A percentile compares a stretch with the other conserved stretches of the same genome.
These are phyloP conservation scores for Helicorthomorpha holstii DNA, from an alignment of 1,140 invertebrate genomes.

Conservation along the genomic window DNA sequence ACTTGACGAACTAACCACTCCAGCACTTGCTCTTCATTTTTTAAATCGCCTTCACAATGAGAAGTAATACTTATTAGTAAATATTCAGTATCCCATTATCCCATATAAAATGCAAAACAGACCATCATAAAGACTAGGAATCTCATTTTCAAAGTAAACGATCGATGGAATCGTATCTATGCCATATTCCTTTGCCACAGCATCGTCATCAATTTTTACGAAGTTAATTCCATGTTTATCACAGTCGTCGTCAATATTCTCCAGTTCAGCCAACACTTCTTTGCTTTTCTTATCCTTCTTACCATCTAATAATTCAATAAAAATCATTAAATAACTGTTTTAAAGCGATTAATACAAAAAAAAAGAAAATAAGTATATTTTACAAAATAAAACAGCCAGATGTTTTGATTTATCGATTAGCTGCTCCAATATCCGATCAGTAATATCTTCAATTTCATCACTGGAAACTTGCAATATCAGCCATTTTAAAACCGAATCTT, in stretches of 20 bases:
- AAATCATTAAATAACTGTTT: constrained; percentile 11
- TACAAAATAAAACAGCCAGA: constrained; percentile 83
- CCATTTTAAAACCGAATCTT: constrained; percentile 87
- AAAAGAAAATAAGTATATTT: constrained; percentile 27
- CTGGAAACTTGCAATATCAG: constrained; percentile 78
- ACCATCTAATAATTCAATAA: constrained; percentile 19
- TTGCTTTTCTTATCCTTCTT: constrained; percentile 17
- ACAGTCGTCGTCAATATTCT: constrained; percentile 26
- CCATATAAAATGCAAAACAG: constrained; percentile 17
- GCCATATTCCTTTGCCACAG: constrained; percentile 64
- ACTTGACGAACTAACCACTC: constrained; percentile 73
- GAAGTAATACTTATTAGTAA: background rate
- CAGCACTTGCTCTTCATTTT: constrained; percentile 76
- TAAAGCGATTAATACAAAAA: constrained; percentile 7
- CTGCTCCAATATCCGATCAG: constrained; percentile 48
- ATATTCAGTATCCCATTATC: too few relatives aligned
- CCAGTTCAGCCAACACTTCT: constrained; percentile 21
- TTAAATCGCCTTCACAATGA: constrained; percentile 47
- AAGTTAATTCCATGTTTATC: constrained; percentile 58
- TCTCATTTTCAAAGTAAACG: constrained; percentile 83
- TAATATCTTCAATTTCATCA: constrained; percentile 85
- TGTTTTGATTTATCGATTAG: constrained; percentile 78
- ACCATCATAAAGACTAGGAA: constrained; percentile 81
- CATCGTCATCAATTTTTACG: constrained; percentile 75
- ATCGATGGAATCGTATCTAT: constrained; percentile 68